Evolutionary conservation across 2,797 vertebrate species (phyloP), one percentile per base, ranked within the genome.

Genomic region (Danio tinwini): DNA sequence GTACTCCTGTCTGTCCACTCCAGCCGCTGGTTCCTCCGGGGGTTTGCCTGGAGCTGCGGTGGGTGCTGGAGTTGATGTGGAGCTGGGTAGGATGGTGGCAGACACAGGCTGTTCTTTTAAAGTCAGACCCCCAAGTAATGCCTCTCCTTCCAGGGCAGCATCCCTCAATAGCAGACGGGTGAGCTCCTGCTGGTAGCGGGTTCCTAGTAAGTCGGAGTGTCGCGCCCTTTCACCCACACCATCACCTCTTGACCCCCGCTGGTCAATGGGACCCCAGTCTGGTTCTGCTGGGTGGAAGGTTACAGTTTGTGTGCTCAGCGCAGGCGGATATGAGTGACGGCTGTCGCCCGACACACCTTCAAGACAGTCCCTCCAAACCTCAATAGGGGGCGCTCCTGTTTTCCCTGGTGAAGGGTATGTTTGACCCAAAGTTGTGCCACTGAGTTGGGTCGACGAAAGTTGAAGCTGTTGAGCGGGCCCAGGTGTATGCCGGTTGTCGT

Each of bases 291-390:
- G 92, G 88, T 91, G 90, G 70, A 90, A 91, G 0, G 88, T 90
- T 0, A 91, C 90, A 0, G 88, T 90, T 0, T 94, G 93, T 62
- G 93, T 94, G 55, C 94, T 95, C 0, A 95, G 88, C 0, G 95
- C 95, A 0, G 95, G 95, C 0, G 95, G 95, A 83, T 96, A 96
- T 0, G 95, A 96, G 88, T 96, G 95, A 3, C 95, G 92, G 86
- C 91, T 94, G 17, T 96, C 95, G 0, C 84, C 87, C 44, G 85
- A 82, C n/a, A 89, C 90, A 16, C 82, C 89, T 0, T 93, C 93
- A 64, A 93, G 82, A 84, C 92, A 94, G 4, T 92, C 91, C 86
- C 86, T 89, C 93, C 94, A 94, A 82, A 89, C 89, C 88, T 94
- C 94, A 11, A 90, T 88, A 0, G 90, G 87, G 12, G 92, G 90